Evolutionary conservation across 2,113 vertebrate genomes (phyloP), one percentile per base, ranked within the genome.

Genomic region (Phoenicopterus ruber): DNA sequence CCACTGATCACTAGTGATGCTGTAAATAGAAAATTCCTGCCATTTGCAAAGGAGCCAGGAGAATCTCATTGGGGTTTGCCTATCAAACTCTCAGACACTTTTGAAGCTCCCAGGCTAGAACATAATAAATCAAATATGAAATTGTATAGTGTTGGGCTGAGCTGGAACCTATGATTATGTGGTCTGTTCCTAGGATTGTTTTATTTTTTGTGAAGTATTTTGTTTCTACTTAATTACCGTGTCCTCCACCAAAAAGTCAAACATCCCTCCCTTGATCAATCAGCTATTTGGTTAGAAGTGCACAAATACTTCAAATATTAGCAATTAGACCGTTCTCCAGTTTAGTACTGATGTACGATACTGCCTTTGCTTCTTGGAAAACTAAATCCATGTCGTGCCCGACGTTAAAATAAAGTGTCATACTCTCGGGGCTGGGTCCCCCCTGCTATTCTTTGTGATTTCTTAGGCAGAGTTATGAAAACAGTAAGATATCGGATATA

Each of bases 11-110:
- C 77, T 8, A 66, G 46, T 72, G 74, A 77, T 80, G 74, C 90
- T 86, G 91, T 97, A 94, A 96, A 96, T 93, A 97, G 91, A 95
- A 95, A 96, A 96, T 96, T 91, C 94, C 74, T 90, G 28, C 63
- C 76, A 70, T 94, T 97, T 97, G 93, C 95, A 86, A 97, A 94
- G 82, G 93, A 95, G 82, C 66, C 91, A 93, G 84, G 50, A 94
- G 91, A 96, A 96, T 93, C 91, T 95, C 95, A 80, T 12, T 93
- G 93, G 91, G 89, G 74, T 93, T 90, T 94, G 93, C 93, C 93
- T 89, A 96, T 96, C 95, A 95, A 95, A 85, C 58, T 95, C 81
- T 54, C 61, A 88, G 82, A 93, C 81, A 80, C 86, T 77, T 97
- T 82, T 85, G 73, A 97, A 97, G 94, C 88, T 97, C 93, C 70